Evolutionary conservation across 2,113 vertebrate genomes (phyloP), one percentile per base, ranked within the genome.

Genomic region (Pogona vitticeps): DNA sequence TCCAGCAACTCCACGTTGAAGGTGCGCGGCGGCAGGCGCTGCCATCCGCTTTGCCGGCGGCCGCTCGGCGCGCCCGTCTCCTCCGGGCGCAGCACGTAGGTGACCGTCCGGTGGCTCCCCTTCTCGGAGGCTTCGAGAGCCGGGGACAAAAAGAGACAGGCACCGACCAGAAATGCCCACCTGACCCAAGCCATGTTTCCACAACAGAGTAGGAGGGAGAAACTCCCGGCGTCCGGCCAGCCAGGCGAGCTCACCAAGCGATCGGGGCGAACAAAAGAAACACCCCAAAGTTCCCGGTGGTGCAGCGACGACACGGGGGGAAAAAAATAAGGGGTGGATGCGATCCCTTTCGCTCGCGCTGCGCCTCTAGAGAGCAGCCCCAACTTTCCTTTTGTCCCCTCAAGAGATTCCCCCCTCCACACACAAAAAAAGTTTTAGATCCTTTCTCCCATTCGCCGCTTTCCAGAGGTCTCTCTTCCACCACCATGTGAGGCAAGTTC

Each of bases 41-140:
- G 95, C 93, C 85, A 91, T 83, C 36, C 92, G 88, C 89, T 95
- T 42, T 87, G 91, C 86, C 90, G 91, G 20, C 90, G 88, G 93
- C 92, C 88, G 90, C 91, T 79, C 70, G 95, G 94, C 68, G 96
- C 90, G 40, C 94, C 95, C 56, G 95, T 91, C 84, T 96, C 95
- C 75, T 96, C 95, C 38, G 97, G 97, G 92, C 97, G 98, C 86
- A 99, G 91, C 79, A 98, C 97, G 92, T 97, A 98, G 36, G 96
- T 96, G 95, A 97, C 94, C 94, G 96, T 97, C 88, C 97, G 96
- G 86, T 97, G 95, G 90, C 96, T 96, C 93, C 96, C 93, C 80
- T 94, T 97, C 56, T 96, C 97, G 46, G 94, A 88, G 52, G 96
- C 96, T 67, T 95, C 88, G 33, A 95, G 87, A 8, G 86, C 91